These are phyloP conservation scores for Araneus ventricosus DNA, from an alignment of 1,140 invertebrate species.

Conservation along the genomic window DNA sequence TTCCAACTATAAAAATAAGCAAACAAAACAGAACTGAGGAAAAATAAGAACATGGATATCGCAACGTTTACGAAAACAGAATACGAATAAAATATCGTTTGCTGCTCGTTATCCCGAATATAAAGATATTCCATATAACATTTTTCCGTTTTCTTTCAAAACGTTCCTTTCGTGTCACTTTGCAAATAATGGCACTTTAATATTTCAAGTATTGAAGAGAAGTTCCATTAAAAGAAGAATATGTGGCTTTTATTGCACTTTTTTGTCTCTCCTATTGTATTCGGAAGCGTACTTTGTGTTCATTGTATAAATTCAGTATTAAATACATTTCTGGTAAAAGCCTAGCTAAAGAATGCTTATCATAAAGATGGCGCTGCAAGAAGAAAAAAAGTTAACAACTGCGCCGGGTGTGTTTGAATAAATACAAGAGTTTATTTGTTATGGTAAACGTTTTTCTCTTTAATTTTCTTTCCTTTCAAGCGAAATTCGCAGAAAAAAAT, in stretches of 20 bases:
- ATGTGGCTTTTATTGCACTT: neutral
- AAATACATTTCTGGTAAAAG: constrained; percentile 20
- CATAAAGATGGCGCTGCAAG: neutral
- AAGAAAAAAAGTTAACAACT: neutral
- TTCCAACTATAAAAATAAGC: too few species aligned
- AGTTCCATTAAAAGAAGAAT: constrained; percentile 15
- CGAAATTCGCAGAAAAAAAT: constrained; percentile 22
- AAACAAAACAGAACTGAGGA: neutral
- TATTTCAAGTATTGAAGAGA: constrained; percentile 21
- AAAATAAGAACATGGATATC: neutral
- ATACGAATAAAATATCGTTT: constrained; percentile 20
- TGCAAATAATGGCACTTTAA: constrained; percentile 60
- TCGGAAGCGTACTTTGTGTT: neutral
- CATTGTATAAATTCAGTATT: constrained; percentile 18
- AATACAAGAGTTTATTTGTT: constrained; percentile 39
- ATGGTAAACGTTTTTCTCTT: constrained; percentile 37
- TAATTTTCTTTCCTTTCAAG: constrained; percentile 23
- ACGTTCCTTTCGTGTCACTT: constrained; percentile 8
- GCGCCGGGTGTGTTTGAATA: neutral
- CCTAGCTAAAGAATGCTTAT: neutral
- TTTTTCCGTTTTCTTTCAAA: constrained; percentile 6
- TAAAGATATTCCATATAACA: constrained; percentile 21
- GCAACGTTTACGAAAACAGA: neutral
- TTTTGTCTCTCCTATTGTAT: constrained; percentile 1
- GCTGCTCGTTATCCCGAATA: constrained; percentile 19